Percentiles rank a stretch among this genome's conserved stretches.
Evolutionary conservation across 1,140 invertebrate genomes (phyloP).

Genomic region (Megalopta genalis): DNA sequence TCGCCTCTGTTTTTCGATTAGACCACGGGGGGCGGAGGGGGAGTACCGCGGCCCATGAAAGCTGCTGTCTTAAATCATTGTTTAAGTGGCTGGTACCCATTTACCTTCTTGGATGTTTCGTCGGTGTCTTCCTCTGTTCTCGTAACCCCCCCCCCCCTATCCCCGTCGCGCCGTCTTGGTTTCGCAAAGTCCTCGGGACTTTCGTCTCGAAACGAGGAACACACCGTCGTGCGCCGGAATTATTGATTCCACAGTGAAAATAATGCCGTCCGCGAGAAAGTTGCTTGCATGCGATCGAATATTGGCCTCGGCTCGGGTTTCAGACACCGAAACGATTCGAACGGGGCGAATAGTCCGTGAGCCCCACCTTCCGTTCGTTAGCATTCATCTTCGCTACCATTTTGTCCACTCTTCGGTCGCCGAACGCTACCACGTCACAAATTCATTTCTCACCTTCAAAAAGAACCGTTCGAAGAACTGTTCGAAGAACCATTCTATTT

Average conservation of each 20-base stretch:
- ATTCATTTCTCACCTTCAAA: no score
- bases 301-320: neutral
- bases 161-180: no score
- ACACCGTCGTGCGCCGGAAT: constrained; percentile 23
- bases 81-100: constrained; percentile 60
- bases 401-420: no score
- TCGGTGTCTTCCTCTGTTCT: constrained; percentile 3
- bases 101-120: constrained; percentile 48
- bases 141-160: no score
- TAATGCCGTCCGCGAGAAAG: constrained; percentile 38
- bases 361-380: neutral
- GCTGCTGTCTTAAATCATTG: constrained; percentile 58
- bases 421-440: no score
- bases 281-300: constrained; percentile 38
- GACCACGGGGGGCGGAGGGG: neutral
- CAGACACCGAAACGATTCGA: neutral
- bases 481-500: no score
- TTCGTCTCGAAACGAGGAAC: constrained; percentile 46
- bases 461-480: no score
- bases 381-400: neutral
- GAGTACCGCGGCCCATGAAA: constrained; percentile 38
- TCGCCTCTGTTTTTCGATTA: constrained; percentile 32
- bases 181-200: constrained; percentile 3
- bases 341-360: neutral
- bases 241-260: constrained; percentile 45